Conservation (phyloP, 2,888 invertebrate species). For the Marasmarcha lunaedactyla region DNA sequence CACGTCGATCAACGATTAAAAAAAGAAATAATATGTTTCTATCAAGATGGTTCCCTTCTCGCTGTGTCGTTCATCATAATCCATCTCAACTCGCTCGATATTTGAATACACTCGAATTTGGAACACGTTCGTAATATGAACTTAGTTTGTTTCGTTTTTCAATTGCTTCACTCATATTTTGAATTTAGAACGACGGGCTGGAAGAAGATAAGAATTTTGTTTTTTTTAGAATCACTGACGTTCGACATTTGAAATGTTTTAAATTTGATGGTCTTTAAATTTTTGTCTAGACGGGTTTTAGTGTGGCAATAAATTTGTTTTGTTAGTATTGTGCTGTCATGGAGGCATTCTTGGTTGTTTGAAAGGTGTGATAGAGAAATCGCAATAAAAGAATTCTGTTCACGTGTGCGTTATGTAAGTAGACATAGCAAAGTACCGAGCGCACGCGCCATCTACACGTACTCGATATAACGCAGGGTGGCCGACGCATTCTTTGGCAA, state of each 20-base stretch:
- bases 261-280: conserved; percentile 24
- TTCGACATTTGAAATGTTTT: conserved; percentile 24
- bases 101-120: conserved; percentile 66
- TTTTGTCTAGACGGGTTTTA: conserved; percentile 10
- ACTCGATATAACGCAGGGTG: conserved; percentile 50
- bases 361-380: conserved; percentile 61
- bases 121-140: conserved; percentile 62
- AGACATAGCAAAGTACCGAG: conserved; percentile 18
- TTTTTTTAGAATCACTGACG: conserved; percentile 13
- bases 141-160: conserved; percentile 64
- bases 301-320: conserved; percentile 28
- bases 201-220: conserved; percentile 42
- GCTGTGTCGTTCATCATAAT: conserved; percentile 48
- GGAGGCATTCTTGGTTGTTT: conserved; percentile 26
- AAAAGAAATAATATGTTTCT: conserved; percentile 30
- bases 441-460: conserved; percentile 51
- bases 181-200: conserved; percentile 53
- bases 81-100: conserved; percentile 57
- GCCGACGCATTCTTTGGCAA: conserved; percentile 44
- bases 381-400: conserved; percentile 49
- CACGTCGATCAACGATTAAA: conserved; percentile 12
- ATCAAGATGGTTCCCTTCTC: conserved; percentile 43
- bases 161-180: conserved; percentile 67
- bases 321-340: conserved; percentile 34
- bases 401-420: conserved; percentile 57